phyloP scores from a whole-genome alignment of 1,140 invertebrate genomes.

The Cherax destructor region DNA sequence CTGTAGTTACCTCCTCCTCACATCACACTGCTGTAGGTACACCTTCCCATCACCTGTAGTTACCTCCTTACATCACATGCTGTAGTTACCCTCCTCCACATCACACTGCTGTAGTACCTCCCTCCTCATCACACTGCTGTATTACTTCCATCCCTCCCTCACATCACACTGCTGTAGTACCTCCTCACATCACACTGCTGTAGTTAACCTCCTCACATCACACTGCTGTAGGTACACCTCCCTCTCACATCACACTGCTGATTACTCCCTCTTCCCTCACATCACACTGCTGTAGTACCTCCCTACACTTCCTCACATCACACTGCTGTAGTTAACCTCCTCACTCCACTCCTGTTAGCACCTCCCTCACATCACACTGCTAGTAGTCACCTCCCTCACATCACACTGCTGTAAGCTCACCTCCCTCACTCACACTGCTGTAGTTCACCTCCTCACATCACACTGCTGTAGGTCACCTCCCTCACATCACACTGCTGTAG shows the following conservation, averaged over 20 bases:
- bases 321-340: background rate
- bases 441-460: too few species aligned
- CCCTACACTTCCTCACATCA: background rate
- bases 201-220: background rate
- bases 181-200: background rate
- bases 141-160: background rate
- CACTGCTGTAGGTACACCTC: background rate
- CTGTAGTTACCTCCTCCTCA: background rate
- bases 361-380: background rate
- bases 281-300: background rate
- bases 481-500: too few species aligned
- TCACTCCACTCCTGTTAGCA: too few species aligned
- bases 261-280: background rate
- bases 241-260: background rate
- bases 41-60: background rate
- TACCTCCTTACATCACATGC: too few species aligned
- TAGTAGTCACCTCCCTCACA: background rate
- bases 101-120: background rate
- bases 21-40: background rate
- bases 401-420: background rate
- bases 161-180: background rate
- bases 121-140: background rate
- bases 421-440: background rate
- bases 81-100: background rate
- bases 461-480: too few species aligned